Evolutionary conservation across 1,140 invertebrate genomes (phyloP).

Genomic region (Archivesica marissinica): DNA sequence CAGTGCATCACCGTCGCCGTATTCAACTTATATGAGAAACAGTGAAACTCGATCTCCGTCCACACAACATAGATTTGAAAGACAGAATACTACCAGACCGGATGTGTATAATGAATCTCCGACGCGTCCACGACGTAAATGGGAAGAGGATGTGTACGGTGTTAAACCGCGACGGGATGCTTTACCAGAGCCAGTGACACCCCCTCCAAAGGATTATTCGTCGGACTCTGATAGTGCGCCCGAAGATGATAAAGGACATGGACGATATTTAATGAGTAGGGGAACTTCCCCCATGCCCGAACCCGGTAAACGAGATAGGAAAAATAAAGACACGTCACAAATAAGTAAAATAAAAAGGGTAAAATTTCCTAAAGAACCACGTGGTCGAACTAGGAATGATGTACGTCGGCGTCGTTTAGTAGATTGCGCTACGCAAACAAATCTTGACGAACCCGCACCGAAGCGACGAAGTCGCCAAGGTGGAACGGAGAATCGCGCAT

Average conservation of each 20-base stretch:
- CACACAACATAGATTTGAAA: slow-evolving; percentile 68
- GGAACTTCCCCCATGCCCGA: slow-evolving; percentile 80
- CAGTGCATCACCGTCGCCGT: slow-evolving; percentile 77
- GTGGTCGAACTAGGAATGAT: slow-evolving; percentile 65
- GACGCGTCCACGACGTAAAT: slow-evolving; percentile 38
- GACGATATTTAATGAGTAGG: slow-evolving; percentile 75
- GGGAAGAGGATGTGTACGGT: slow-evolving; percentile 49
- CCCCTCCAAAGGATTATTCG: slow-evolving; percentile 62
- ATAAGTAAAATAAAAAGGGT: slow-evolving; percentile 74
- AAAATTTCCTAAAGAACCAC: slow-evolving; percentile 68
- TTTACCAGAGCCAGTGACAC: slow-evolving; percentile 52
- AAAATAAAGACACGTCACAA: slow-evolving; percentile 64
- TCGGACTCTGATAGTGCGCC: slow-evolving; percentile 78
- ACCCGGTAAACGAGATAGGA: slow-evolving; percentile 68
- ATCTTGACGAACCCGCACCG: slow-evolving; percentile 69
- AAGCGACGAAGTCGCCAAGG: slow-evolving; percentile 58
- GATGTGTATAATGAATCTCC: slow-evolving; percentile 52
- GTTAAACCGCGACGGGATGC: slow-evolving; percentile 54
- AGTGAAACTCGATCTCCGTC: slow-evolving; percentile 73
- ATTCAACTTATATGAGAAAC: slow-evolving; percentile 74
- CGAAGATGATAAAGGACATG: slow-evolving; percentile 77
- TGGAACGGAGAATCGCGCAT: slow-evolving; percentile 58
- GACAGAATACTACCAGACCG: slow-evolving; percentile 52
- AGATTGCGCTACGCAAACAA: slow-evolving; percentile 77
- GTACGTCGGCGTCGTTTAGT: slow-evolving; percentile 57